Evolutionary conservation across 2,797 vertebrate genomes (phyloP).

Genomic region (Odontamblyopus lacepedii): DNA sequence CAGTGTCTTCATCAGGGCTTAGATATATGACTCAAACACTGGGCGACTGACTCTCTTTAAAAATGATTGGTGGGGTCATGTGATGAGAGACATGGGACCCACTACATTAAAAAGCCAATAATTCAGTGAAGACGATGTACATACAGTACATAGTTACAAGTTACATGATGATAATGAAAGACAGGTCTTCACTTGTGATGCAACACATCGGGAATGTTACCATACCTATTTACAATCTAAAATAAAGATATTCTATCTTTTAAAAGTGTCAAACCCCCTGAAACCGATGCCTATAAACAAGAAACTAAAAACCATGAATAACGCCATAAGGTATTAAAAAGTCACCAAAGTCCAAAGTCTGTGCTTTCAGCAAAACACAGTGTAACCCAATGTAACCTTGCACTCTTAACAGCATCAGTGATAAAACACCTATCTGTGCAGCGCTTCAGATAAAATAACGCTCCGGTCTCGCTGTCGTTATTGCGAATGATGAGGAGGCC

Average conservation of each 20-base stretch:
- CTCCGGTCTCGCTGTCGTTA: constrained; percentile 45
- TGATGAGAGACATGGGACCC: too few relatives aligned
- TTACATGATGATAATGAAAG: too few relatives aligned
- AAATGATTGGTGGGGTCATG: too few relatives aligned
- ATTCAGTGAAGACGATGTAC: too few relatives aligned
- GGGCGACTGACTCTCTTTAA: too few relatives aligned
- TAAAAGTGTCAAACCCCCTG: background rate
- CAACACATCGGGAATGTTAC: background rate
- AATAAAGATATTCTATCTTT: background rate
- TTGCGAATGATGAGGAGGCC: constrained; percentile 41
- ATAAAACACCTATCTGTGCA: constrained; percentile 29
- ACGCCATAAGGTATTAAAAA: background rate
- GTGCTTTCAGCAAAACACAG: constrained; percentile 51
- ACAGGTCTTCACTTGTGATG: background rate
- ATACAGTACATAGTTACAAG: too few relatives aligned
- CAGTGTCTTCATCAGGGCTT: too few relatives aligned
- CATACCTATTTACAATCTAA: too few relatives aligned
- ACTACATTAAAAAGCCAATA: too few relatives aligned
- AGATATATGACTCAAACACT: too few relatives aligned
- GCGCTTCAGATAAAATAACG: constrained; percentile 39
- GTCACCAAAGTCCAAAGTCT: background rate
- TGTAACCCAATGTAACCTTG: constrained; percentile 42
- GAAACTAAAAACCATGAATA: background rate
- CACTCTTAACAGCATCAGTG: constrained; percentile 30
- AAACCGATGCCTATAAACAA: background rate